Percentiles rank a stretch among this genome's conserved stretches.
Evolutionary conservation across 1,140 invertebrate species (phyloP).

Genomic region (Orchestia grillus): DNA sequence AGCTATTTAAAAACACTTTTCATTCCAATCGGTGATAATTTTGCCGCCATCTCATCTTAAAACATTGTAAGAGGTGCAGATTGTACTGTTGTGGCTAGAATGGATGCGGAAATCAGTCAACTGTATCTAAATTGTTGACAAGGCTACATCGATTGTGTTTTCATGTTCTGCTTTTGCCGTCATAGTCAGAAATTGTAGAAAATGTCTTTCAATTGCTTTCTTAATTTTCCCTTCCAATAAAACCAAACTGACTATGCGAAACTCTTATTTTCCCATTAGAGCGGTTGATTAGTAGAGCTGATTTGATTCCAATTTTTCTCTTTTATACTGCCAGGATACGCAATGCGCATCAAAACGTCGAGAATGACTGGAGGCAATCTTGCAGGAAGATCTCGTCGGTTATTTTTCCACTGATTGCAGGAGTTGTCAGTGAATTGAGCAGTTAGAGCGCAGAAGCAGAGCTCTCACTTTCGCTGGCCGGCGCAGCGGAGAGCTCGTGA

Average conservation of each 20-base stretch:
- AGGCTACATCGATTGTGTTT: background rate
- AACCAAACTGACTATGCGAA: too few relatives aligned
- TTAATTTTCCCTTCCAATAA: background rate
- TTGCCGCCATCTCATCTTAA: background rate
- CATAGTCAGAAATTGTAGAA: background rate
- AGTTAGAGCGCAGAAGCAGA: background rate
- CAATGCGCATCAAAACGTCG: background rate
- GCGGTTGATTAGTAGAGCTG: too few relatives aligned
- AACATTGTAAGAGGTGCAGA: background rate
- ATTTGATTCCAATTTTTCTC: background rate
- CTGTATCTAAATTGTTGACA: background rate
- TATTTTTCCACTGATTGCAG: background rate
- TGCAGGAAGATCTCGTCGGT: background rate
- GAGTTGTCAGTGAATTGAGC: background rate
- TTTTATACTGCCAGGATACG: background rate
- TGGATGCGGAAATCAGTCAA: background rate
- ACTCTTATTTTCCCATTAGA: background rate
- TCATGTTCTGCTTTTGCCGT: background rate
- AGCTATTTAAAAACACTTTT: background rate
- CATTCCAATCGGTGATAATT: background rate
- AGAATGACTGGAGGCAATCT: background rate
- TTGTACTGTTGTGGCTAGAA: background rate
- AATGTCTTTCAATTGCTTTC: background rate
- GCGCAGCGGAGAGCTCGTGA: background rate
- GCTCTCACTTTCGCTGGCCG: background rate